These are phyloP conservation scores for Sardina pilchardus DNA, from an alignment of 2,113 vertebrate genomes.

Conservation along the genomic window DNA sequence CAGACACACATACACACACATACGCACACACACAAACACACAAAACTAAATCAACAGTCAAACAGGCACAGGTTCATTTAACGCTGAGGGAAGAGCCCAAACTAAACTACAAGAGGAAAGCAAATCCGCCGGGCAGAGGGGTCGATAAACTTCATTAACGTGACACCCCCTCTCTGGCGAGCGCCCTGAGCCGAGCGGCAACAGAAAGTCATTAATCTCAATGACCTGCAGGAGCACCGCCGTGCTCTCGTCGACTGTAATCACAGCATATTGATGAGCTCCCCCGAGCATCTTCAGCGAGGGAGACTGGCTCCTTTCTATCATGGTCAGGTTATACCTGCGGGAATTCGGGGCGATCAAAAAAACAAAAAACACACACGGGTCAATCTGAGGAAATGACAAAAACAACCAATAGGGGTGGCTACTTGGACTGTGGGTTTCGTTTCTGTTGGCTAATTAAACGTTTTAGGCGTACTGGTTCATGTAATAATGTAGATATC, in stretches of 20 bases:
- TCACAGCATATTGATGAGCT: slow-evolving; percentile 71
- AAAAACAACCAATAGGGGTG: not conserved
- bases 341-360: not conserved
- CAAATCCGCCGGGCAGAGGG: too few species aligned
- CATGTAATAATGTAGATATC: not conserved
- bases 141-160: too few species aligned
- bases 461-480: not conserved
- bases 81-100: too few species aligned
- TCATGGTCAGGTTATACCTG: slow-evolving; percentile 83
- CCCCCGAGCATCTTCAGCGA: slow-evolving; percentile 77
- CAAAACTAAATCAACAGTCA: too few species aligned
- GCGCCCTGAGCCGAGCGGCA: not conserved
- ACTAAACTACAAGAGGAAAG: too few species aligned
- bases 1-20: not conserved
- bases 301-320: slow-evolving; percentile 78
- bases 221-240: slow-evolving; percentile 87
- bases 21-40: not conserved
- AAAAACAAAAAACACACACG: too few species aligned
- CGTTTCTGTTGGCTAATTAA: not conserved
- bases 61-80: too few species aligned
- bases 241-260: slow-evolving; percentile 87
- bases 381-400: not conserved
- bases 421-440: too few species aligned
- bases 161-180: too few species aligned
- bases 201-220: not conserved